Evolutionary conservation across 2,888 invertebrate genomes (phyloP), one percentile per base, ranked within the genome.

Genomic region (Aphidius colemani): DNA sequence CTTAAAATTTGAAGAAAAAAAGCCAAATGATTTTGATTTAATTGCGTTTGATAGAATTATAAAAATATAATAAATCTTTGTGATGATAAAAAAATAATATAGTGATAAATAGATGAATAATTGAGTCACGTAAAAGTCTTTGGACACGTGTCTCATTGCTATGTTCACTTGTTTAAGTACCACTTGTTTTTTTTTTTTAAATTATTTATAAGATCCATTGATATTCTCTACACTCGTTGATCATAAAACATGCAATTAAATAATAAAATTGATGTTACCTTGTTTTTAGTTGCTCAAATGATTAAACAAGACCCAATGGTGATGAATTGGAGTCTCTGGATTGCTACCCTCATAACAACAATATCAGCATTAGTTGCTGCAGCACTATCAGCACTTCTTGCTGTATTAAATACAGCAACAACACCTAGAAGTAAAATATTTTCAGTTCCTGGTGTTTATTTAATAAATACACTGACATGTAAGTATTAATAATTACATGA

Each of bases 401-500:
- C 94, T 0, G 89, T 93, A 10, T 84, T 94, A 62, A 94, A 93
- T 71, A 90, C 93, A 0, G 92, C 92, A 8, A 91, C 91, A 3
- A 88, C 90, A 3, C 90, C 90, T 7, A 86, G 90, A 7, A 84
- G 91, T 82, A 82, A 88, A 72, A 79, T 93, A 78, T 84, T 88
- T 74, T 88, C 90, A 72, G 84, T 89, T 51, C 85, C 88, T 39
- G 90, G 91, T n/a, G 85, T 92, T 48, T 91, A 90, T 71, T 81
- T 92, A 13, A 93, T 92, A 87, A 95, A 95, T 82, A 86, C 87
- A 44, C 82, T 92, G 69, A 89, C 92, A 72, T 85, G 94, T 94
- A 83, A 86, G 87, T 84, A 66, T 18, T 39, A 40, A 43, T 45
- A 51, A n/a, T n/a, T 43, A n/a, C n/a, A n/a, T 9, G 9, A 53